Conservation (phyloP, 64 coral and sea anemone species). For the Montipora foliosa region DNA sequence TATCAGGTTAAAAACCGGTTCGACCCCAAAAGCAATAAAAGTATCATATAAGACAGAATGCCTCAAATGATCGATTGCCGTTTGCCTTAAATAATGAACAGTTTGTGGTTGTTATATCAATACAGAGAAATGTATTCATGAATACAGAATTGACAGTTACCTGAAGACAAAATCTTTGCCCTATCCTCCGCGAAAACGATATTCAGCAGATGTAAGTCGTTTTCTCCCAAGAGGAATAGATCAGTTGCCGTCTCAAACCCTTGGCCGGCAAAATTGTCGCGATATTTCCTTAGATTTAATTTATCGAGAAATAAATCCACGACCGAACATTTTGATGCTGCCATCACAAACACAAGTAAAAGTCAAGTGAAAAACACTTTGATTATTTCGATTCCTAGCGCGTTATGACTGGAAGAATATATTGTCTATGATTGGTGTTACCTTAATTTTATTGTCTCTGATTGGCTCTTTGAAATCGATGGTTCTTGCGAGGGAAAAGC, state of each 20-base stretch:
- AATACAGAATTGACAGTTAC: constrained; percentile 4
- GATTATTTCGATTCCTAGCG: constrained; percentile 40
- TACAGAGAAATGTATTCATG: not conserved
- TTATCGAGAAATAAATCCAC: constrained; percentile 20
- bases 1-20: not conserved
- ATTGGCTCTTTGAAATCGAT: constrained; percentile 19
- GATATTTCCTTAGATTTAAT: constrained; percentile 16
- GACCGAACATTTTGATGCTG: not conserved
- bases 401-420: constrained; percentile 35
- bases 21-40: not conserved
- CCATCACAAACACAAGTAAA: not conserved
- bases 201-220: not conserved
- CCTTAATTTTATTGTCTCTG: constrained; percentile 2
- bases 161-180: constrained; percentile 28
- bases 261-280: not conserved
- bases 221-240: not conserved
- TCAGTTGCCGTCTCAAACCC: constrained; percentile 27
- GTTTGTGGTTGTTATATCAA: not conserved
- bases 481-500: constrained; percentile 33
- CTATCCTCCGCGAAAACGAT: not conserved
- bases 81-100: constrained; percentile 3
- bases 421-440: constrained; percentile 39
- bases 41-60: not conserved
- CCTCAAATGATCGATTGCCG: not conserved
- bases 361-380: constrained; percentile 25